Base-by-base conservation (phyloP, 2,888 invertebrate species). In the Sinhomidia bicolor region DNA sequence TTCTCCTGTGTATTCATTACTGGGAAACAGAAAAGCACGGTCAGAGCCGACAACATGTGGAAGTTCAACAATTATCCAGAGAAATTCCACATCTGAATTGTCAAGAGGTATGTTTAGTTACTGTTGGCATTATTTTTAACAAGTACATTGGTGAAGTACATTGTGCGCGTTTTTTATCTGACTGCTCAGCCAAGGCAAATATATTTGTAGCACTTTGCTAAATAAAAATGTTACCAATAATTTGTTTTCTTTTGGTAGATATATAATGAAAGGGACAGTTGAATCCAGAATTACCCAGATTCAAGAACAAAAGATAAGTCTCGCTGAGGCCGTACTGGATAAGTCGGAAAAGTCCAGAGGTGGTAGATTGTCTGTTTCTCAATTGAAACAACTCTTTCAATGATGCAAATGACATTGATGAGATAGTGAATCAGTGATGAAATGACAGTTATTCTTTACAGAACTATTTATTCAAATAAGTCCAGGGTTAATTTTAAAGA, bases 111-210 rank as follows among this genome's bases (percentile, higher is more conserved):
- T 94, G 94, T 99, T 60, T 94, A 99, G 0, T 99, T 99, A 0
- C 94, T 99, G 36, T 96, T 97, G 88, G 98, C 99, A n/a, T n/a
- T n/a, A n/a, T n/a, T n/a, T n/a, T n/a, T n/a, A n/a, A 60, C 99
- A 99, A 71, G 99, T 99, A 32, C 98, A 98, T 17, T 99, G 99
- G 0, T 94, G 99, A 14, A 99, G 99, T 94, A 95, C 99, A 82
- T 95, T 97, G 85, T 99, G 99, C 1, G 99, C 96, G 0, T 17
- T 6, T 54, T n/a, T 54, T 54, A n/a, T n/a, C 12, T 51, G n/a
- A n/a, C n/a, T n/a, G n/a, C n/a, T n/a, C n/a, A n/a, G n/a, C n/a
- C n/a, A n/a, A n/a, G n/a, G n/a, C n/a, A n/a, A n/a, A n/a, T n/a
- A n/a, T n/a, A n/a, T n/a, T n/a, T n/a, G n/a, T n/a, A n/a, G n/a